Percentiles rank a stretch among this genome's conserved stretches.
Conservation (phyloP, 2,888 invertebrate species). For the Melipona beecheii region DNA sequence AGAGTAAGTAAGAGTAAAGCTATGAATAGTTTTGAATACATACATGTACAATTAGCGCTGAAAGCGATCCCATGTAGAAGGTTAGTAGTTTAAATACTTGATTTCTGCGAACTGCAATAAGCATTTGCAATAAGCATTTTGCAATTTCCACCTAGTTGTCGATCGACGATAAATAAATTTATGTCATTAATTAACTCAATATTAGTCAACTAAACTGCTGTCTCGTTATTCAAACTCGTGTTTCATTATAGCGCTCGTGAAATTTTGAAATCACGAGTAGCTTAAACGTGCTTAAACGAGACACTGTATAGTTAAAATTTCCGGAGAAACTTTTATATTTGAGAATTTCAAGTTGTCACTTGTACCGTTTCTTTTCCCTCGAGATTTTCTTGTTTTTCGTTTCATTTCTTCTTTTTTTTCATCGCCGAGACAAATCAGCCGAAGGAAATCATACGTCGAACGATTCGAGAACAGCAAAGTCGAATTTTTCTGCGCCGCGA, state of each 20-base stretch:
- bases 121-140: too few relatives aligned
- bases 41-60: too few relatives aligned
- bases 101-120: too few relatives aligned
- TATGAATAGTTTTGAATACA: too few relatives aligned
- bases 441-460: neutral
- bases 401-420: neutral
- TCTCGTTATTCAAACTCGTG: neutral
- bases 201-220: too few relatives aligned
- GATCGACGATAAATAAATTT: too few relatives aligned
- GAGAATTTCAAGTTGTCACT: neutral
- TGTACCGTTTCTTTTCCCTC: neutral
- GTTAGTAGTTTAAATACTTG: too few relatives aligned
- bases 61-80: too few relatives aligned
- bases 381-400: neutral
- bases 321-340: neutral
- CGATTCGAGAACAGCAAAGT: neutral
- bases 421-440: neutral
- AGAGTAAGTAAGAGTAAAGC: too few relatives aligned
- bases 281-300: neutral
- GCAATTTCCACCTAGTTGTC: too few relatives aligned
- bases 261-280: neutral
- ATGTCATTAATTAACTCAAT: too few relatives aligned
- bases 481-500: constrained; percentile 2
- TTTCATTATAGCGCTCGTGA: neutral
- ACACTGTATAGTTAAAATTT: neutral